Base-by-base conservation (phyloP, 2,797 vertebrate species). In the Saxicola maurus region DNA sequence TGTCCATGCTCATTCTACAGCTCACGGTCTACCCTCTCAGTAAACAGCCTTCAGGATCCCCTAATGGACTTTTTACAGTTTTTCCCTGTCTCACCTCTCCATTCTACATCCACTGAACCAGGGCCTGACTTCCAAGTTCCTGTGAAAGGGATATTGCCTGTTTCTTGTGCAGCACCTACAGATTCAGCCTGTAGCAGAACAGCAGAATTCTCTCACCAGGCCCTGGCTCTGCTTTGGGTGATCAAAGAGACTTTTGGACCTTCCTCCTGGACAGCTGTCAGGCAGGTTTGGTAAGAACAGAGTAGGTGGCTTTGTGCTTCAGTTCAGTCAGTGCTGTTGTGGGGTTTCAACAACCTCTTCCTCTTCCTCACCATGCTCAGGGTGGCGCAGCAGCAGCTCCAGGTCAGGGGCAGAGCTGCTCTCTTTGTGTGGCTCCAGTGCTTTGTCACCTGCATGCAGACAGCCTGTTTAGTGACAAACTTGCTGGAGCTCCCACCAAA, bases 301-400 rank as follows among this genome's bases (percentile, higher is more conserved):
- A 81, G 19, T 11, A 53, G 57, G 28, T 17, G 43, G 13, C 11
- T 60, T 86, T 55, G 85, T 52, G 78, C 74, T 83, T 90, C 60
- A 12, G 45, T 42, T 25, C 19, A 48, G 14, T 94, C 89, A 95
- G 62, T 78, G 88, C 13, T 94, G 94, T 3, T 93, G 94, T 16
- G 91, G 84, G 25, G 90, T 80, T 94, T 94, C 89, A 30, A 91
- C 82, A 69, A 94, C 79, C 38, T 95, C 82, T 5, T 94, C 93
- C 20, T 93, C 83, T 4, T 94, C 96, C 13, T 95, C 96, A 9
- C 95, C 96, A 3, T n/a, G 90, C 43, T 81, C 92, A 35, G 92
- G 67, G 40, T 79, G 96, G 66, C 11, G 94, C 74, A 99, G 96
- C 7, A 98, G 97, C 66, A 99, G 94, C 97, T 98, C 98, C 42